Percentiles rank a stretch among this genome's conserved stretches.
phyloP scores from a whole-genome alignment of 2,888 invertebrate genomes.

The Ptilodon capucinus region DNA sequence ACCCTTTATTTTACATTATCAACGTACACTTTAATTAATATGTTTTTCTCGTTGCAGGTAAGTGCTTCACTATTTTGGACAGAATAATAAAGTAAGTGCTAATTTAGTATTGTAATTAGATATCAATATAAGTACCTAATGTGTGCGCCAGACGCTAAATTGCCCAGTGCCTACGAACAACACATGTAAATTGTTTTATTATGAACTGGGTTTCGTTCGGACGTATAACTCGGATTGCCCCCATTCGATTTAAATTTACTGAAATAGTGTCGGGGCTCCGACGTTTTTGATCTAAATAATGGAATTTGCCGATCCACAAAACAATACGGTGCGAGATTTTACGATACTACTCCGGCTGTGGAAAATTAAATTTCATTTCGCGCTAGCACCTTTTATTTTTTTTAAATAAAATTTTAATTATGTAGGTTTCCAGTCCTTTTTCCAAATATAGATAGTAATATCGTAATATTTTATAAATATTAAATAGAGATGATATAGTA shows the following conservation, averaged over 20 bases:
- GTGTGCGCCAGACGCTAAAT: no score
- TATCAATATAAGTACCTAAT: no score
- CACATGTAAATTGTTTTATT: constrained; percentile 30
- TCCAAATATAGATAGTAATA: no score
- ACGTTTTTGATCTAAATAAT: background rate
- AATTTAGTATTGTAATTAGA: no score
- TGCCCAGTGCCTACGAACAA: constrained; percentile 24
- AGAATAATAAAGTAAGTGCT: background rate
- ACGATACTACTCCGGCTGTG: background rate
- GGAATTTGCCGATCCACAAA: background rate
- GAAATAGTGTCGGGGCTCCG: background rate
- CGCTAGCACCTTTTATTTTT: background rate
- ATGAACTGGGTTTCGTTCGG: constrained; percentile 4
- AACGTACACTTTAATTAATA: background rate
- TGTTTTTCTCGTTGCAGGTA: background rate
- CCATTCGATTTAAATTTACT: background rate
- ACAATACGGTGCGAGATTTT: background rate
- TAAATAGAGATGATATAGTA: no score
- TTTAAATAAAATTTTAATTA: no score
- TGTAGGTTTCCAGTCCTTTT: no score
- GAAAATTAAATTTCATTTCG: background rate
- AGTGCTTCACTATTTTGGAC: background rate
- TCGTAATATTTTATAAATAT: no score
- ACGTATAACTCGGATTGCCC: background rate
- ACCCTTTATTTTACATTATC: no score